Conservation (phyloP, 2,113 vertebrate species). For the Phaethornis superciliosus region DNA sequence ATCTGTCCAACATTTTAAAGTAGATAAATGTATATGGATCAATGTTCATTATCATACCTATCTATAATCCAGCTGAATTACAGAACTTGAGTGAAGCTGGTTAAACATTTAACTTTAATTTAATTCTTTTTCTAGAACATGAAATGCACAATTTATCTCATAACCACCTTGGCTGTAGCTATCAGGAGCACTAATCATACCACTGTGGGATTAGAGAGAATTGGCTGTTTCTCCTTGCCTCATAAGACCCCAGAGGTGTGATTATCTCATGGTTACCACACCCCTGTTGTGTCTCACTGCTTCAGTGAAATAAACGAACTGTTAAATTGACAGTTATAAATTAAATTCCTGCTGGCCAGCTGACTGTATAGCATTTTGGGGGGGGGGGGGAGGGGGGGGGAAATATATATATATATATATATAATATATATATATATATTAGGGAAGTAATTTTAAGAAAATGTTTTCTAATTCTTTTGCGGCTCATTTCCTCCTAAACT, state of each 20-base stretch:
- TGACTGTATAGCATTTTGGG: not conserved
- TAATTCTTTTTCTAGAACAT: slow-evolving; percentile 24
- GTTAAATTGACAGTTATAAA: slow-evolving; percentile 72
- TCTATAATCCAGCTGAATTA: slow-evolving; percentile 46
- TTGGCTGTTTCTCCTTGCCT: slow-evolving; percentile 67
- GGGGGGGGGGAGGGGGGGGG: accelerated
- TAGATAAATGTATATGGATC: not conserved
- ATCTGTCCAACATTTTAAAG: slow-evolving; percentile 1
- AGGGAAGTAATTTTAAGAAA: not conserved
- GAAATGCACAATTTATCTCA: slow-evolving; percentile 57
- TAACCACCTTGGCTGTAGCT: slow-evolving; percentile 52
- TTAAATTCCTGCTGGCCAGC: slow-evolving; percentile 56
- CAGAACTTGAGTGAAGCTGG: not conserved
- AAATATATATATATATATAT: no score
- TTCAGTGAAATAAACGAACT: slow-evolving; percentile 70
- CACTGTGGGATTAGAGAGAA: slow-evolving; percentile 68
- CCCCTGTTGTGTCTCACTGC: slow-evolving; percentile 66
- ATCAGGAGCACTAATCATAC: slow-evolving; percentile 63
- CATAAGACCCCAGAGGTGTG: slow-evolving; percentile 61
- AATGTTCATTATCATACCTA: not conserved
- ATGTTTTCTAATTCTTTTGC: not conserved
- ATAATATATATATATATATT: no score
- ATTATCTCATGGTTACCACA: slow-evolving; percentile 73
- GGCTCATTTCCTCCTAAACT: not conserved
- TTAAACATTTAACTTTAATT: slow-evolving; percentile 55